Conservation (phyloP, 1,140 invertebrate species). For the Cydia amplana region DNA sequence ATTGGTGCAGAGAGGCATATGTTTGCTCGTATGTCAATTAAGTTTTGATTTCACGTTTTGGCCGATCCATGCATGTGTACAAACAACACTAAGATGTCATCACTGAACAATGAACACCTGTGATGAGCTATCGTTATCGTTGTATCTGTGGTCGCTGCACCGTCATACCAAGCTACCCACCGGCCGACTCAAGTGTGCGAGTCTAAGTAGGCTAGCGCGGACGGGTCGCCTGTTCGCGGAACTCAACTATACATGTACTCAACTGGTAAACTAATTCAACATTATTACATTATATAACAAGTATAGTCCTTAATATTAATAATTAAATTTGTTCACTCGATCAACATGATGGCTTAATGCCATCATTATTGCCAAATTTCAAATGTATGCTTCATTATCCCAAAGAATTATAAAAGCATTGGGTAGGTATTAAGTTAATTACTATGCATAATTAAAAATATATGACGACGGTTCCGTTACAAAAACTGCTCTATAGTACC, state of each 20-base stretch:
- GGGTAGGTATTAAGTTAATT: conserved; percentile 50
- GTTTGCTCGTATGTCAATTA: too few species aligned
- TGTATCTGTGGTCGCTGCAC: background rate
- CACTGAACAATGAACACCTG: background rate
- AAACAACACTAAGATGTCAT: background rate
- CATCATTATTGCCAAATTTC: conserved; percentile 61
- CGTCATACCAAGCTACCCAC: conserved; percentile 28
- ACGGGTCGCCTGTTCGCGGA: background rate
- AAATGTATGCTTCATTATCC: conserved; percentile 61
- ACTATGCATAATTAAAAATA: conserved; percentile 43
- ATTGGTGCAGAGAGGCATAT: background rate
- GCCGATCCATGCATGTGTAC: conserved; percentile 12
- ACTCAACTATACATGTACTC: conserved; percentile 31
- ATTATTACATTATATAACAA: conserved; percentile 23
- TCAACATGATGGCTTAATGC: conserved; percentile 48
- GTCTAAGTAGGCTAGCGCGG: conserved; percentile 23
- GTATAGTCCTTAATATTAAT: conserved; percentile 30
- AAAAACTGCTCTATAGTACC: background rate
- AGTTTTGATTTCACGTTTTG: background rate
- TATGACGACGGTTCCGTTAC: conserved; percentile 36
- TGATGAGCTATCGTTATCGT: background rate
- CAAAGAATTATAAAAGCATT: conserved; percentile 67
- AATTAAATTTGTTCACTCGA: conserved; percentile 41
- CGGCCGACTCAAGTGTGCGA: conserved; percentile 17
- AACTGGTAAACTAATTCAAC: conserved; percentile 22